Conservation (phyloP, 2,888 invertebrate species). For the Ariolimax columbianus region DNA sequence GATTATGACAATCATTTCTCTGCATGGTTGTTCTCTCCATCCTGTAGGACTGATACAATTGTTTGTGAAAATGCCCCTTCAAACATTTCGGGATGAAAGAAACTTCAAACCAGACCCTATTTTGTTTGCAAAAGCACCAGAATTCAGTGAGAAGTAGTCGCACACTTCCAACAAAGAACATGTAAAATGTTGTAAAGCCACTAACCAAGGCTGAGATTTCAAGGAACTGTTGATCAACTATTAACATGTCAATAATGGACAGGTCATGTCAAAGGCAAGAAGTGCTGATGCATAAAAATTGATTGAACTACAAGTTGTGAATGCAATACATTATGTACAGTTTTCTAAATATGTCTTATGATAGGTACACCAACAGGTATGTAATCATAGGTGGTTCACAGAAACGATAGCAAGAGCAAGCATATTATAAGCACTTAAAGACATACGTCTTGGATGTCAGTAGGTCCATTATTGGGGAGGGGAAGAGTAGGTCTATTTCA, state of each 20-base stretch:
- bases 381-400: background rate
- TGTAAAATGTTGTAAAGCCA: background rate
- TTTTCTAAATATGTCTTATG: too few species aligned
- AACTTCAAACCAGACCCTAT: background rate
- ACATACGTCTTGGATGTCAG: too few species aligned
- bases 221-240: background rate
- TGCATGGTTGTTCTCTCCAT: too few species aligned
- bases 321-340: conserved; percentile 9
- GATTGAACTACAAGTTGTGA: background rate
- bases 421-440: too few species aligned
- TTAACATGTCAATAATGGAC: background rate
- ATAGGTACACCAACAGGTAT: too few species aligned
- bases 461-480: too few species aligned
- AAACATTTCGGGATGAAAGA: background rate
- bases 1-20: too few species aligned
- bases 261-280: conserved; percentile 17
- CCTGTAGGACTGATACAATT: too few species aligned
- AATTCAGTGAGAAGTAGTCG: background rate
- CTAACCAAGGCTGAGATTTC: conserved; percentile 3
- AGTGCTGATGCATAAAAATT: conserved; percentile 8
- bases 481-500: too few species aligned
- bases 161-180: background rate
- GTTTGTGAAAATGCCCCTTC: too few species aligned
- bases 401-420: background rate
- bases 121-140: background rate